phyloP scores from a whole-genome alignment of 2,113 vertebrate species.

The Tauraco erythrolophus region DNA sequence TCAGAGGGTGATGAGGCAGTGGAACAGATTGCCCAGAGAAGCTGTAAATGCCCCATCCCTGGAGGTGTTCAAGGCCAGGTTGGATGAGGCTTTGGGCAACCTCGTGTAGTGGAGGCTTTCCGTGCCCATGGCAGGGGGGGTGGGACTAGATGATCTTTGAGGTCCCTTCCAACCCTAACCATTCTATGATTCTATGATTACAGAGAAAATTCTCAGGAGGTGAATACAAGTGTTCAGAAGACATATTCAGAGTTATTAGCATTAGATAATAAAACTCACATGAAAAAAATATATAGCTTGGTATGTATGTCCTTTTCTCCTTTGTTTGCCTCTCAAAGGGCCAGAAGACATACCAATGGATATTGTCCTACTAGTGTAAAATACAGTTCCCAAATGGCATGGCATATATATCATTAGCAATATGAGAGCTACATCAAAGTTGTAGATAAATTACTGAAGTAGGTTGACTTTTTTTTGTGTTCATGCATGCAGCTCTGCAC shows the following conservation, averaged over 20 bases:
- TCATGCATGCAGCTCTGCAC: not conserved
- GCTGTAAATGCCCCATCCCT: too few relatives aligned
- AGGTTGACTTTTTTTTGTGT: not conserved
- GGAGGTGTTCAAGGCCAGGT: too few relatives aligned
- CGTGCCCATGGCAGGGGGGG: too few relatives aligned
- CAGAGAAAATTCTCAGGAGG: not conserved
- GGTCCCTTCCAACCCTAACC: too few relatives aligned
- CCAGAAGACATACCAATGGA: not conserved
- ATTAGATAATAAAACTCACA: not conserved
- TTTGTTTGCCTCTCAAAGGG: not conserved
- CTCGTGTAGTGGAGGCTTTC: too few relatives aligned
- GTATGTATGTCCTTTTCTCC: not conserved
- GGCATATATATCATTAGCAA: not conserved
- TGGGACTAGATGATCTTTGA: too few relatives aligned
- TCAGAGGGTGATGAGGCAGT: too few relatives aligned
- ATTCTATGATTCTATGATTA: too few relatives aligned
- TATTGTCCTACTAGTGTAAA: not conserved
- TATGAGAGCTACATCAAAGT: slow-evolving; percentile 44
- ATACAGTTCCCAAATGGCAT: slow-evolving; percentile 31
- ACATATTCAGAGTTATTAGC: not conserved
- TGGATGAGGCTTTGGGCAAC: too few relatives aligned
- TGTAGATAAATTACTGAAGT: slow-evolving; percentile 5
- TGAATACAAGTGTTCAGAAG: not conserved
- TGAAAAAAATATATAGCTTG: not conserved
- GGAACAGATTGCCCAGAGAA: too few relatives aligned